A percentile compares a stretch with the other conserved stretches of the same genome.
Conservation (phyloP, 2,888 invertebrate genomes). For the Caradrina clavipalpis region DNA sequence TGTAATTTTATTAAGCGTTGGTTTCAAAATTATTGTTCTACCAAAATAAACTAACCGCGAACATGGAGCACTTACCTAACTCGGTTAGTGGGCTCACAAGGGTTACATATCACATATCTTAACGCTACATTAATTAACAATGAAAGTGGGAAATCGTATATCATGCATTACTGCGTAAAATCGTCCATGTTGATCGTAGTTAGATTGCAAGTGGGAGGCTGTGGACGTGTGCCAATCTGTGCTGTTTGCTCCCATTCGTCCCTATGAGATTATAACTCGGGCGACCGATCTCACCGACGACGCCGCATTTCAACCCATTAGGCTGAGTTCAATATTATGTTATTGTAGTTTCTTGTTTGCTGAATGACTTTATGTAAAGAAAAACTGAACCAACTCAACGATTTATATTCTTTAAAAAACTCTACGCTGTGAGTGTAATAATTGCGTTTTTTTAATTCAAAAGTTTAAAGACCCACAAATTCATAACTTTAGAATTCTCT, state of each 20-base stretch:
- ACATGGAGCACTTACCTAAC: conserved; percentile 38
- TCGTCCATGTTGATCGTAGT: conserved; percentile 58
- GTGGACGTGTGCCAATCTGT: conserved; percentile 64
- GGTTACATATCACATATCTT: conserved; percentile 64
- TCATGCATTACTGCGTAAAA: conserved; percentile 62
- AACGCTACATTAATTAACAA: conserved; percentile 72
- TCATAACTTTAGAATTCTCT: conserved; percentile 40
- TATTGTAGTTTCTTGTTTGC: conserved; percentile 18
- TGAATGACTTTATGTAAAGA: not conserved
- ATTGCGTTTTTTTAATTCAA: not conserved
- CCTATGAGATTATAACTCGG: conserved; percentile 58
- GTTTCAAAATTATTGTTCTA: conserved; percentile 47
- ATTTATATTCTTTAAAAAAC: not conserved
- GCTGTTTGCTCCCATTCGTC: conserved; percentile 56
- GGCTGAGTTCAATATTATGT: conserved; percentile 64
- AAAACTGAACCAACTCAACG: conserved; percentile 1
- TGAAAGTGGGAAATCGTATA: conserved; percentile 53
- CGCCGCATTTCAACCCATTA: conserved; percentile 62
- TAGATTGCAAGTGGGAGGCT: conserved; percentile 59
- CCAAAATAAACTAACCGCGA: conserved; percentile 42
- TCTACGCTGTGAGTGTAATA: not conserved
- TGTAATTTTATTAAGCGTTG: conserved; percentile 37
- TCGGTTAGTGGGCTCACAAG: conserved; percentile 44
- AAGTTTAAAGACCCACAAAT: conserved; percentile 16
- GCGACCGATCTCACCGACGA: conserved; percentile 36